Conservation (phyloP, 2,888 invertebrate genomes). For the Sinelater perroti region DNA sequence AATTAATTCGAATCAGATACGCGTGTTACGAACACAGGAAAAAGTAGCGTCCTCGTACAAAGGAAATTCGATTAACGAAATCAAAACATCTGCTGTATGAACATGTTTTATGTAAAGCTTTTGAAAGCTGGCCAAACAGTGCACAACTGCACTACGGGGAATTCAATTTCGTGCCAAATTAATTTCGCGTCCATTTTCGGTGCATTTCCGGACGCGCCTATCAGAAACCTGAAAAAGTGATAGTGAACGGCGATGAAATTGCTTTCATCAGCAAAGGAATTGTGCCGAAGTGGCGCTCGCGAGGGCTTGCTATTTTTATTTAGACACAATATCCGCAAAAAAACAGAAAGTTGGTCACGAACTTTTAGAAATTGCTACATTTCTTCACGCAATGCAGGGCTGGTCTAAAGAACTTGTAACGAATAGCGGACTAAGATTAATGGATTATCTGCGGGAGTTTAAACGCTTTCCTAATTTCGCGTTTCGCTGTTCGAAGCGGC, state of each 20-base stretch:
- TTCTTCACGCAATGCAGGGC: slow-evolving; percentile 43
- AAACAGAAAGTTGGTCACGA: slow-evolving; percentile 40
- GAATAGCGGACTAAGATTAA: slow-evolving; percentile 42
- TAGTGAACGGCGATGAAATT: neutral
- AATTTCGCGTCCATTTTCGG: slow-evolving; percentile 27
- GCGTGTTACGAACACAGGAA: slow-evolving; percentile 30
- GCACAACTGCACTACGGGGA: slow-evolving; percentile 31
- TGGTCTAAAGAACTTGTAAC: slow-evolving; percentile 43
- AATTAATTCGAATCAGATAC: slow-evolving; percentile 37
- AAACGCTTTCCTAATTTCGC: slow-evolving; percentile 40
- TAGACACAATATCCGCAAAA: slow-evolving; percentile 27
- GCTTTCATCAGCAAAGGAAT: too few species aligned
- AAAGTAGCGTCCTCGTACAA: slow-evolving; percentile 27
- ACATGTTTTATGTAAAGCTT: slow-evolving; percentile 23
- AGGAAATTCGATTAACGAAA: slow-evolving; percentile 37
- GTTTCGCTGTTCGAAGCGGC: slow-evolving; percentile 33
- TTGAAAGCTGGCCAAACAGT: slow-evolving; percentile 22
- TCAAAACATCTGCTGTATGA: slow-evolving; percentile 37
- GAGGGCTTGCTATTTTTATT: too few species aligned
- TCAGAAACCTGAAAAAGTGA: neutral
- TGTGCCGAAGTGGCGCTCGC: too few species aligned
- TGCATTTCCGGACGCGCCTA: neutral
- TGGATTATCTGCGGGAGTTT: slow-evolving; percentile 42
- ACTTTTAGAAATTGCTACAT: slow-evolving; percentile 42
- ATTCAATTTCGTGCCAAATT: slow-evolving; percentile 37